Percentiles rank a stretch among this genome's conserved stretches.
Conservation (phyloP, 2,113 vertebrate species). For the Neomonachus schauinslandi region DNA sequence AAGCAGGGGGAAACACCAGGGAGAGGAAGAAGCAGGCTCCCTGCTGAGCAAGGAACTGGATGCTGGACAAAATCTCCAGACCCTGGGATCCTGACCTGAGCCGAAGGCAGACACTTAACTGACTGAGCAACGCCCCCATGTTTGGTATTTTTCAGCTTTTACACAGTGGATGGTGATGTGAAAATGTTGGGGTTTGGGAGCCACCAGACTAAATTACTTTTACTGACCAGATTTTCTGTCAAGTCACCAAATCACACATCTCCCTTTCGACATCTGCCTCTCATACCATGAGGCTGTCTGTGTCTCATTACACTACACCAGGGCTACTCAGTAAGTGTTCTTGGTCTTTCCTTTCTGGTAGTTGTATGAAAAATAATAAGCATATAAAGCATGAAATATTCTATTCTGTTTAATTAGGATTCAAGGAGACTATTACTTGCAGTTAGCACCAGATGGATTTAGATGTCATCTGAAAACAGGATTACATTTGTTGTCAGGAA, state of each 20-base stretch:
- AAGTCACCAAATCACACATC: neutral
- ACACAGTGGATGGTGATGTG: no score
- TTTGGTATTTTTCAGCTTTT: neutral
- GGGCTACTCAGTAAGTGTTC: neutral
- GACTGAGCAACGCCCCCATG: no score
- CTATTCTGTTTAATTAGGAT: neutral
- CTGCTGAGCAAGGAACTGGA: no score
- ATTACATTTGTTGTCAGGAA: neutral
- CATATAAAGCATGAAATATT: neutral
- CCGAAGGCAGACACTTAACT: no score
- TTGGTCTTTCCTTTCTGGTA: neutral
- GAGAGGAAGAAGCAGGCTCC: no score
- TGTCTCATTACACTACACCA: neutral
- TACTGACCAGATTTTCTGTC: neutral
- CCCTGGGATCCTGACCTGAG: no score
- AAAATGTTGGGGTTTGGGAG: no score
- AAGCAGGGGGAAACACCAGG: no score
- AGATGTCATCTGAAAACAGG: neutral
- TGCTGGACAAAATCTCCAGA: no score
- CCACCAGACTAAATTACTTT: neutral
- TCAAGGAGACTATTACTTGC: neutral
- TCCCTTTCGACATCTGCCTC: neutral
- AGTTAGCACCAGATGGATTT: neutral
- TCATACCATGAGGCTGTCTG: neutral
- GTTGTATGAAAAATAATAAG: constrained; percentile 12